phyloP scores from a whole-genome alignment of 2,113 vertebrate genomes.

The Mola mola region DNA sequence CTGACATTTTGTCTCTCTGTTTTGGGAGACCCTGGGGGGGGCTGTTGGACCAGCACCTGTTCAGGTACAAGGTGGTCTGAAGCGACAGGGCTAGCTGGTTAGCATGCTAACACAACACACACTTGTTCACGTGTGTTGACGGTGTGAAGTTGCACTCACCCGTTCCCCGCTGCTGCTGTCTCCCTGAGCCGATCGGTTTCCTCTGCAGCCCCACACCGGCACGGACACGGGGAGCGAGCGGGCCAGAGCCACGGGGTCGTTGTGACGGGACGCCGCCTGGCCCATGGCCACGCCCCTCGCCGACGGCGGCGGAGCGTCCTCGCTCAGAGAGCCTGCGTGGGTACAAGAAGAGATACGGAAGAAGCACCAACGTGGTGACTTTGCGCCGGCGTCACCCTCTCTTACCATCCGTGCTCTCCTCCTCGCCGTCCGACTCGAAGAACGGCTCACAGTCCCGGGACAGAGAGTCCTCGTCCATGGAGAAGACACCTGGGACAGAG shows the following conservation, averaged over 20 bases:
- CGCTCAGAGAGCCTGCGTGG: conserved; percentile 83
- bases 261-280: conserved; percentile 58
- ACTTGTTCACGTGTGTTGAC: background rate
- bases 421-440: conserved; percentile 87
- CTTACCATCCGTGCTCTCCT: conserved; percentile 88
- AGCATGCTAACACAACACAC: background rate
- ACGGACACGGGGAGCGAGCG: conserved; percentile 91
- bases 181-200: conserved; percentile 78
- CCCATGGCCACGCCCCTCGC: conserved; percentile 77
- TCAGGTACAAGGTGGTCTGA: too few relatives aligned
- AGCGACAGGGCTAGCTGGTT: background rate
- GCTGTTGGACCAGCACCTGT: too few relatives aligned
- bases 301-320: conserved; percentile 84
- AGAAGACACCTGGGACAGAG: conserved; percentile 84
- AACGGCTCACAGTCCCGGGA: conserved; percentile 89
- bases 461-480: conserved; percentile 92
- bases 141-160: conserved; percentile 25
- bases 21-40: too few relatives aligned
- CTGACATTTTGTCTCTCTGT: too few relatives aligned
- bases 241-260: conserved; percentile 81
- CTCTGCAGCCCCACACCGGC: conserved; percentile 89
- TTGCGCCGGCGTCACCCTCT: background rate
- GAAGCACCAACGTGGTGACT: fast-evolving
- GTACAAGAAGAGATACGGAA: background rate
- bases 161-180: conserved; percentile 85